phyloP scores from a whole-genome alignment of 2,888 invertebrate species.

The Drosophila mulleri region DNA sequence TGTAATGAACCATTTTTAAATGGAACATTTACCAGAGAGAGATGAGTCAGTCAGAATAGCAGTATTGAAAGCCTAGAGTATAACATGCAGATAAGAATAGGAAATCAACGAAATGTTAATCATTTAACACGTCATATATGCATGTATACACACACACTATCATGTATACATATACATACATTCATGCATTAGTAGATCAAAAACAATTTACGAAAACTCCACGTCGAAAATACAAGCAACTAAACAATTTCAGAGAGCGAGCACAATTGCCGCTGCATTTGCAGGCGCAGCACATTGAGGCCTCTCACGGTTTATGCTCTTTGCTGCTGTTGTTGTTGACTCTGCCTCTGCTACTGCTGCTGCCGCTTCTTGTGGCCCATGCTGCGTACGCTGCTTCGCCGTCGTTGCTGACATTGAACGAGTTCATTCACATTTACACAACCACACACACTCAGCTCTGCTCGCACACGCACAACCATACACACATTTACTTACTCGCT shows the following conservation, averaged over 20 bases:
- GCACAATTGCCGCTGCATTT: slow-evolving; percentile 33
- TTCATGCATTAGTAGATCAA: slow-evolving; percentile 19
- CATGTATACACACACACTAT: background rate
- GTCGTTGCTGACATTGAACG: slow-evolving; percentile 85
- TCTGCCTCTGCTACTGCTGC: slow-evolving; percentile 25
- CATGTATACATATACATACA: background rate
- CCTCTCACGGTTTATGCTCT: slow-evolving; percentile 54
- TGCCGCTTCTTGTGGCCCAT: slow-evolving; percentile 60
- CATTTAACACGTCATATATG: background rate
- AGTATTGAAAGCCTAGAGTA: background rate
- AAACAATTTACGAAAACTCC: slow-evolving; percentile 13
- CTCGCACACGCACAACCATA: slow-evolving; percentile 42
- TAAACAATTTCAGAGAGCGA: slow-evolving; percentile 24
- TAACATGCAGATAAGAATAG: background rate
- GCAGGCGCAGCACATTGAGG: slow-evolving; percentile 15
- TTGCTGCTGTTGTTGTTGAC: slow-evolving; percentile 14
- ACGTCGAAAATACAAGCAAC: slow-evolving; percentile 1
- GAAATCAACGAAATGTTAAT: slow-evolving; percentile 5
- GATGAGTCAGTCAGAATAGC: slow-evolving; percentile 21
- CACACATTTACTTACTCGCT: slow-evolving; percentile 60
- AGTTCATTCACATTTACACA: slow-evolving; percentile 85
- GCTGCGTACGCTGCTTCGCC: slow-evolving; percentile 69
- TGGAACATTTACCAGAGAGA: background rate
- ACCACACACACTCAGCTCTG: slow-evolving; percentile 36
- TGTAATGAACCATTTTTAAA: slow-evolving; percentile 26